Percentiles rank a stretch among this genome's conserved stretches.
Evolutionary conservation across 2,797 vertebrate genomes (phyloP).

Genomic region (Leptoclinus maculatus): DNA sequence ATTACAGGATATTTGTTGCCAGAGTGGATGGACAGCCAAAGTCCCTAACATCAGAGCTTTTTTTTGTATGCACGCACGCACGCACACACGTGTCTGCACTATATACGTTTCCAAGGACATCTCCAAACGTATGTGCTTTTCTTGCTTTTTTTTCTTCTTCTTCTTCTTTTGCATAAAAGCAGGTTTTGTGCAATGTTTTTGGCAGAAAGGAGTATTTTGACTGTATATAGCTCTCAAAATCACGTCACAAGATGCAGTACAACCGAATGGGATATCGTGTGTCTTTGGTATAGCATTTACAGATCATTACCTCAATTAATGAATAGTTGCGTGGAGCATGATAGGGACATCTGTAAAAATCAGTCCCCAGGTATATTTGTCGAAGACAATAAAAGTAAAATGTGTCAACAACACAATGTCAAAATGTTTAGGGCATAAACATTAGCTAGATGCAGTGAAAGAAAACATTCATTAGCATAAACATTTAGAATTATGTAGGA

Average conservation of each 20-base stretch:
- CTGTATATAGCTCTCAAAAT: not conserved
- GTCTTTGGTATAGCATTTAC: not conserved
- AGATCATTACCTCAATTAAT: not conserved
- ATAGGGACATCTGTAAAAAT: not conserved
- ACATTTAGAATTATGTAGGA: not conserved
- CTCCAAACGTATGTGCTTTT: not conserved
- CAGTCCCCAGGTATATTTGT: not conserved
- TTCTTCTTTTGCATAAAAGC: not conserved
- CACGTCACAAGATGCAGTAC: not conserved
- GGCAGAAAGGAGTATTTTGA: not conserved
- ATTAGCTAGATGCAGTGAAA: not conserved
- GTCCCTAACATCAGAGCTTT: conserved; percentile 5
- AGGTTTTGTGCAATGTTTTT: not conserved
- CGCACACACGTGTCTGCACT: no score
- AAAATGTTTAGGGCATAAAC: not conserved
- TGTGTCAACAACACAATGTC: not conserved
- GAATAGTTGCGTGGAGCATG: not conserved
- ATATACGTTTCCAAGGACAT: not conserved
- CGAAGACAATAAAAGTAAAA: not conserved
- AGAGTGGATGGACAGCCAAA: not conserved
- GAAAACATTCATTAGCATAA: not conserved
- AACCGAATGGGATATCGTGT: not conserved
- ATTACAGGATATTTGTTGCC: not conserved
- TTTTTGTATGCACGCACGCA: not conserved
- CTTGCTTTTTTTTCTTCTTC: not conserved